phyloP scores from a whole-genome alignment of 2,888 invertebrate species.

The Philaethria dido region DNA sequence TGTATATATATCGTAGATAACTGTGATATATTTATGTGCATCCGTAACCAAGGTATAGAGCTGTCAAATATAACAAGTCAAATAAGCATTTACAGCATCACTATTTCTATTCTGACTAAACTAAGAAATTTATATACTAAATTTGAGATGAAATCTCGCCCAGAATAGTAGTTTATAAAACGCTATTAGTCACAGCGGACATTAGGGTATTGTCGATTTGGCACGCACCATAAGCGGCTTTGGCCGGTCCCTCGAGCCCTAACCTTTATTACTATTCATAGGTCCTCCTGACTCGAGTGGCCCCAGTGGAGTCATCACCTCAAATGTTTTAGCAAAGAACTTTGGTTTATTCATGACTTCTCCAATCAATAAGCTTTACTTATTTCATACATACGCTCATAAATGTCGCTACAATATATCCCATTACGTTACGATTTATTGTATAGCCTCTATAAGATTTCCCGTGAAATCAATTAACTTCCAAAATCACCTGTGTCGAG shows the following conservation, averaged over 20 bases:
- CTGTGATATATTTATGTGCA: too few relatives aligned
- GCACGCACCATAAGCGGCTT: constrained; percentile 80
- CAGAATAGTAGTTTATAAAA: constrained; percentile 66
- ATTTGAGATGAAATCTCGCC: constrained; percentile 52
- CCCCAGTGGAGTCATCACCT: constrained; percentile 45
- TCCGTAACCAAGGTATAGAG: background rate
- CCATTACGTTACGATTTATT: constrained; percentile 23
- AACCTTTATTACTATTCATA: constrained; percentile 80
- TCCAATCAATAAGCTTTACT: constrained; percentile 3
- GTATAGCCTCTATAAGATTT: constrained; percentile 10
- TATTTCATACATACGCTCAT: background rate
- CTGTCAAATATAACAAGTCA: background rate
- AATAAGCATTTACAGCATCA: constrained; percentile 4
- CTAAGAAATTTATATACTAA: constrained; percentile 28
- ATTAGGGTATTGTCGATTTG: constrained; percentile 79
- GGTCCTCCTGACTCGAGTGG: constrained; percentile 59
- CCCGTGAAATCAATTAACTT: constrained; percentile 33
- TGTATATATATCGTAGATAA: too few relatives aligned
- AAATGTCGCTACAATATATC: background rate
- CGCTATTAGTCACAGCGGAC: constrained; percentile 63
- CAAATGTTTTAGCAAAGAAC: constrained; percentile 41
- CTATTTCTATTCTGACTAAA: constrained; percentile 19
- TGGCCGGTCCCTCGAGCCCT: constrained; percentile 61
- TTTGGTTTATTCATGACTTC: constrained; percentile 11
- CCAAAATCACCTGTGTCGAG: constrained; percentile 24